Evolutionary conservation across 2,888 invertebrate species (phyloP), one percentile per base, ranked within the genome.

Genomic region (Ormyrus nitidulus): DNA sequence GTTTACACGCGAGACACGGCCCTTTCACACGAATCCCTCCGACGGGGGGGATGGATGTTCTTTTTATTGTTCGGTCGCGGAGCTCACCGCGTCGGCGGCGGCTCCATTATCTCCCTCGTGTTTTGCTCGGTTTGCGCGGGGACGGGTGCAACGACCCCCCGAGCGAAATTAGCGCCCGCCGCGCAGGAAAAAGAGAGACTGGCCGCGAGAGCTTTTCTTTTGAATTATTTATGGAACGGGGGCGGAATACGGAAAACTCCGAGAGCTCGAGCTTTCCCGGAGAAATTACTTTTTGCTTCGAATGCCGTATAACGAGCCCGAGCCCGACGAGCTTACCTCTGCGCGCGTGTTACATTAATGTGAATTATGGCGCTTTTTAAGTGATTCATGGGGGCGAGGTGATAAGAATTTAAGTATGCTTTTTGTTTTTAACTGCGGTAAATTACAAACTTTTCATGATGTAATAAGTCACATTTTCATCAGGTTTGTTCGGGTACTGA

Each of bases 21-120:
- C 13, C 61, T 68, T 75, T 75, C 75, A 75, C 75, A 75, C 75
- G 53, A 75, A 68, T 66, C 61, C 59, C 13, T 75, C 53, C 44
- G 53, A 59, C 49, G 71, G 1, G 34, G 34, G 34, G 34, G 34
- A 34, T 4, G 34, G 34, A 34, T 34, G 34, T 34, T 34, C 34
- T 2, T 34, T 34, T 34, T 34, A 4, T 34, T 34, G 34, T 4
- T 34, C 34, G 34, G 34, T 4, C 3, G 34, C 34, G 3, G 19
- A 19, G 19, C 19, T 19, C 19, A n/a, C n/a, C 19, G 19, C 19
- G 19, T 19, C 19, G 19, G 19, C 19, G 19, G 19, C 19, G 19
- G 61, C 34, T 61, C 49, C 44, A 54, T 51, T 34, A 34, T 51
- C 46, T 54, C 53, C 44, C 54, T 34, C 19, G 46, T 54, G 7